These are phyloP conservation scores for Gallinago nigripennis DNA, from an alignment of 2,797 vertebrate species.

Conservation along the genomic window DNA sequence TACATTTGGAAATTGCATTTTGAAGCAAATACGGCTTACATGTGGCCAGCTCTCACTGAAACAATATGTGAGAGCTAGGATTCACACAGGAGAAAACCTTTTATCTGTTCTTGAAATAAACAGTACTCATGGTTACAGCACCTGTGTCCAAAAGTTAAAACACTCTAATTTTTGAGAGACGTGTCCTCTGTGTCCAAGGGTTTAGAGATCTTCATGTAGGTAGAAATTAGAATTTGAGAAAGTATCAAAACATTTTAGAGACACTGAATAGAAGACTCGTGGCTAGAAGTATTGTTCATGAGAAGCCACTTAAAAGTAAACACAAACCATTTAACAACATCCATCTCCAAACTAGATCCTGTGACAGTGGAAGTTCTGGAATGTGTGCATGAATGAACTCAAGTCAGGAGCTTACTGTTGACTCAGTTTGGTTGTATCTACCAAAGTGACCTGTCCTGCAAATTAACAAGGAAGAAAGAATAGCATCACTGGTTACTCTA, in stretches of 20 bases:
- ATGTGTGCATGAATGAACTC: fast-evolving
- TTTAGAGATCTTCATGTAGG: neutral
- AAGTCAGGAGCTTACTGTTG: neutral
- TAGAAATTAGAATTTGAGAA: neutral
- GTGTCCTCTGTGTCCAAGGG: neutral
- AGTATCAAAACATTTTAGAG: neutral
- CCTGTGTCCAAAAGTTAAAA: neutral
- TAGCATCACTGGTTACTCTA: neutral
- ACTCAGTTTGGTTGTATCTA: neutral
- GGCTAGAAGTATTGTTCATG: neutral
- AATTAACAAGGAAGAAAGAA: neutral
- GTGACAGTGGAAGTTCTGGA: neutral
- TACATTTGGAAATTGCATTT: neutral
- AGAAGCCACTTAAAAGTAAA: neutral
- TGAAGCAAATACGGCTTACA: neutral
- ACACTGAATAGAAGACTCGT: neutral
- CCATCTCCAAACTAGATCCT: neutral
- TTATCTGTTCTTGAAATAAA: neutral
- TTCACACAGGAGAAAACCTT: neutral
- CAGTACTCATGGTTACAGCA: neutral
- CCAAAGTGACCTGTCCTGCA: neutral
- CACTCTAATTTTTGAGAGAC: neutral
- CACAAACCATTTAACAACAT: neutral
- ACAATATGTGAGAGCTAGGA: neutral
- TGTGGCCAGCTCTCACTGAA: neutral